Conservation (phyloP, 2,113 vertebrate species). For the Balaenoptera acutorostrata region DNA sequence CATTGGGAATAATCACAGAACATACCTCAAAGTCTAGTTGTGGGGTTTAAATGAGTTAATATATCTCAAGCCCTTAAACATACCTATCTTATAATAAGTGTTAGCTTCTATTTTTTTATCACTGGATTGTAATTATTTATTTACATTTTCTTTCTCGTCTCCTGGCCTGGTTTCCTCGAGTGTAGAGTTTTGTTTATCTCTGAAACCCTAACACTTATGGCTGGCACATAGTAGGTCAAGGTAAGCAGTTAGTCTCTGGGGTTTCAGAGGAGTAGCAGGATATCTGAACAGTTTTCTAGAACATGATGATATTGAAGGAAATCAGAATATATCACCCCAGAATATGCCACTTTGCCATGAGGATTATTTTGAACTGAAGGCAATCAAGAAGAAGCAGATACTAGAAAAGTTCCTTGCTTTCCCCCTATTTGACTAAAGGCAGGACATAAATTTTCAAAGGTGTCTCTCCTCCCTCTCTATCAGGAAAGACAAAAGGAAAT, state of each 20-base stretch:
- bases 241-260: not conserved
- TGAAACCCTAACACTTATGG: not conserved
- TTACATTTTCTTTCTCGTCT: not conserved
- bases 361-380: not conserved
- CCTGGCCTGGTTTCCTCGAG: not conserved
- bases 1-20: not conserved
- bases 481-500: not conserved
- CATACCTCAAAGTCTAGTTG: not conserved
- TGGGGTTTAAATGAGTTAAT: not conserved
- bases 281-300: not conserved
- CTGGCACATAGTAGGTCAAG: not conserved
- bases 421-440: not conserved
- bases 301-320: not conserved
- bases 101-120: not conserved
- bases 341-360: not conserved
- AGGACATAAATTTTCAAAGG: not conserved
- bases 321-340: not conserved
- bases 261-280: not conserved
- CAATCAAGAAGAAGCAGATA: not conserved
- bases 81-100: not conserved
- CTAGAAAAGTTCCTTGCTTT: not conserved
- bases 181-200: not conserved
- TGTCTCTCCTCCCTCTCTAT: not conserved
- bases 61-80: not conserved
- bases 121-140: not conserved